Conservation (phyloP, 2,797 vertebrate genomes). For the Scolopax rusticola region DNA sequence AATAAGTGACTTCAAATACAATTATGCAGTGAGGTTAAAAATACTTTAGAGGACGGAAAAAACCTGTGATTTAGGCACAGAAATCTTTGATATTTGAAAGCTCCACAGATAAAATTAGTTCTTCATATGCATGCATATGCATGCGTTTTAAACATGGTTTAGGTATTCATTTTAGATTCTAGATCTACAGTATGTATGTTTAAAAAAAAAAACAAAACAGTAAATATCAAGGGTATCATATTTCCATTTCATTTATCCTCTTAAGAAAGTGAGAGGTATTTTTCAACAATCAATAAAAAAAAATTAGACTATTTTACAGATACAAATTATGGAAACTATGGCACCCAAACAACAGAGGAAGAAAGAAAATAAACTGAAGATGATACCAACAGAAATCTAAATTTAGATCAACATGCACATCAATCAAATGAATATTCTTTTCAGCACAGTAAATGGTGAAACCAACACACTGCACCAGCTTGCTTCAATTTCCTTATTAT, state of each 20-base stretch:
- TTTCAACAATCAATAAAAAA: neutral
- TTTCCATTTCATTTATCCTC: neutral
- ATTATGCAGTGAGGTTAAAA: conserved; percentile 51
- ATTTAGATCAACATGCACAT: conserved; percentile 16
- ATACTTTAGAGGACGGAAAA: conserved; percentile 34
- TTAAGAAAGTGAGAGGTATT: neutral
- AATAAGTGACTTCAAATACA: conserved; percentile 28
- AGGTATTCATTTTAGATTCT: neutral
- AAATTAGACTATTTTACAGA: neutral
- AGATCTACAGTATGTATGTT: neutral
- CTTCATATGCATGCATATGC: neutral
- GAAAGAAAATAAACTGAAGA: conserved; percentile 22
- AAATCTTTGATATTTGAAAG: conserved; percentile 28
- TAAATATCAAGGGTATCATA: neutral
- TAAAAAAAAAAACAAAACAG: rapidly evolving
- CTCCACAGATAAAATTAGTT: conserved; percentile 30
- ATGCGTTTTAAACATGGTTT: neutral
- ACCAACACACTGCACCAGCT: neutral
- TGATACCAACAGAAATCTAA: conserved; percentile 21
- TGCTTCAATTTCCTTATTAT: conserved; percentile 5
- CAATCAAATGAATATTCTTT: conserved; percentile 5
- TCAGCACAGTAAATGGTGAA: conserved; percentile 15
- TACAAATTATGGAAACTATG: neutral
- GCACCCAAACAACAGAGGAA: conserved; percentile 8
- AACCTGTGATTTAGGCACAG: conserved; percentile 12